These are phyloP conservation scores for Ianthella basta DNA, from an alignment of 37 sponge, comb jelly and placozoan species.

Conservation along the genomic window DNA sequence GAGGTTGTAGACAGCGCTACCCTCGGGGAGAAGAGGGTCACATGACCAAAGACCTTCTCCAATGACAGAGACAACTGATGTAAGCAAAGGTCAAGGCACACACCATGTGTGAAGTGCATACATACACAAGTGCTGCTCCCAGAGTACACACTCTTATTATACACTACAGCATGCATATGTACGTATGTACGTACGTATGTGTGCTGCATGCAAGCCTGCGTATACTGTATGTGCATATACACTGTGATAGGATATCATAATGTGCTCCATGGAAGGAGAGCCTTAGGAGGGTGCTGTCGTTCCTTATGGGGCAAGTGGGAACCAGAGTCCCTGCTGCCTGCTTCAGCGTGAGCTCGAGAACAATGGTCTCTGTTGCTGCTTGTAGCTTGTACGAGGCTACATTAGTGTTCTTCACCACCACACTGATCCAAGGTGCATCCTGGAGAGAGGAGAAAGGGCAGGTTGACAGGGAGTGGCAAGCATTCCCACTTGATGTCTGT, in stretches of 20 bases:
- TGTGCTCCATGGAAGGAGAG: slow-evolving; percentile 11
- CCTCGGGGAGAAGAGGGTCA: background rate
- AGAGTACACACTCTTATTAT: no score
- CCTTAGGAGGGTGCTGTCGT: background rate
- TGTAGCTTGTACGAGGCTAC: background rate
- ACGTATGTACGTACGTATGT: no score
- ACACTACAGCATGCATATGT: no score
- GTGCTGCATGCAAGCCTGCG: no score
- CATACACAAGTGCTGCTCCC: background rate
- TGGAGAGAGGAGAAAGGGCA: background rate
- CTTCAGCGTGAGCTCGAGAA: background rate
- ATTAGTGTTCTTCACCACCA: background rate
- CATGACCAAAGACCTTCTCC: slow-evolving; percentile 10
- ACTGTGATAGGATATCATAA: slow-evolving; percentile 5
- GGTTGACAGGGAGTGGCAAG: no score
- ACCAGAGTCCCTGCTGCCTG: background rate
- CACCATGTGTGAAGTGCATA: background rate
- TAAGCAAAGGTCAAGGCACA: background rate
- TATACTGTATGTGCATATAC: background rate
- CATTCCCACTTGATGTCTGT: no score
- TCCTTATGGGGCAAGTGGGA: background rate
- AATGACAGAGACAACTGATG: slow-evolving; percentile 1
- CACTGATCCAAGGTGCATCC: slow-evolving; percentile 6
- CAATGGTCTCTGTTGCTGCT: slow-evolving; percentile 20
- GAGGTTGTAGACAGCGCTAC: background rate